Conservation (phyloP, 2,888 invertebrate species). For the Drosophila cognata region DNA sequence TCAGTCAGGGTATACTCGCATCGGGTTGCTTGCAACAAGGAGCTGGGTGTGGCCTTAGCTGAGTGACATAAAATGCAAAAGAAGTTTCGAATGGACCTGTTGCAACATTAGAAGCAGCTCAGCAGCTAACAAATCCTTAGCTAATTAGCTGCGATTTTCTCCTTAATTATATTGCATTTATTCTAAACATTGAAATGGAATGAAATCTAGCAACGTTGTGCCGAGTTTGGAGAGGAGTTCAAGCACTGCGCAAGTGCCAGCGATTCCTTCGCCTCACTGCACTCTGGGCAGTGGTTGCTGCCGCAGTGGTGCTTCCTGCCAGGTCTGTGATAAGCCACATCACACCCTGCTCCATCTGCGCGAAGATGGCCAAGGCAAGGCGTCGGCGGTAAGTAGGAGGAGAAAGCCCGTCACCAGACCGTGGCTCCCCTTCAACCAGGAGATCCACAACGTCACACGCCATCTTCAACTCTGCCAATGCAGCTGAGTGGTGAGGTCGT, state of each 20-base stretch:
- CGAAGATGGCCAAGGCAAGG: not conserved
- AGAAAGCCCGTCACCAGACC: not conserved
- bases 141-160: not conserved
- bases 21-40: conserved; percentile 11
- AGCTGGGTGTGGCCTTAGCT: not conserved
- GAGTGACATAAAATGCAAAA: conserved; percentile 5
- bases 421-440: not conserved
- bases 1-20: conserved; percentile 26
- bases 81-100: conserved; percentile 24
- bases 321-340: not conserved
- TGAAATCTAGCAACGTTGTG: not conserved
- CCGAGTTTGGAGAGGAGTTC: not conserved
- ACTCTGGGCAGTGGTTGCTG: not conserved
- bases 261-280: not conserved
- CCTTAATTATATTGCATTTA: not conserved
- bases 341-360: not conserved
- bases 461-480: too few relatives aligned
- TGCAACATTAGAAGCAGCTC: not conserved
- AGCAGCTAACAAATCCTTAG: not conserved
- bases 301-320: too few relatives aligned
- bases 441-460: not conserved
- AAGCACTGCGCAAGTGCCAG: not conserved
- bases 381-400: not conserved
- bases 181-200: not conserved
- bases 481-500: not conserved